A percentile compares a stretch with the other conserved stretches of the same genome.
These are phyloP conservation scores for Alcis repandata DNA, from an alignment of 2,888 invertebrate species.

Conservation along the genomic window DNA sequence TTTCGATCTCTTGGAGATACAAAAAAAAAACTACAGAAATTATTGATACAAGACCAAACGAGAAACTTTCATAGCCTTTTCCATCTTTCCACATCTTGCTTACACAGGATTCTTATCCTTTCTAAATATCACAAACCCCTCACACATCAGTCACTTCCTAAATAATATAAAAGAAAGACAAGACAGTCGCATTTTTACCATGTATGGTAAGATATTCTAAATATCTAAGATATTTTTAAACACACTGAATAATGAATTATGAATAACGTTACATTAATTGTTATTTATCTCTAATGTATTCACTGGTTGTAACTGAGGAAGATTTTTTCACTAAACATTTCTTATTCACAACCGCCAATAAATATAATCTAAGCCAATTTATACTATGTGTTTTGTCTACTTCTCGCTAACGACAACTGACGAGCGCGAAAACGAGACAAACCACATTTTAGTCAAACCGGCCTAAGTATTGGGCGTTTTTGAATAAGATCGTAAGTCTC, in stretches of 20 bases:
- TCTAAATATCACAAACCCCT: slow-evolving; percentile 79
- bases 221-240: slow-evolving; percentile 20
- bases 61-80: slow-evolving; percentile 36
- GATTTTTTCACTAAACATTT: neutral
- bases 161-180: slow-evolving; percentile 29
- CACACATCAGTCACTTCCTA: slow-evolving; percentile 72
- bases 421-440: neutral
- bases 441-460: neutral
- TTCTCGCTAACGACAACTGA: neutral
- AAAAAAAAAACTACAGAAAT: slow-evolving; percentile 13
- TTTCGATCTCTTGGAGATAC: slow-evolving; percentile 11
- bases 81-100: slow-evolving; percentile 50
- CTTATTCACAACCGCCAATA: neutral
- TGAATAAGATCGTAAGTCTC: neutral
- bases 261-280: neutral
- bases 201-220: slow-evolving; percentile 18
- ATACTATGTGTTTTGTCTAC: neutral
- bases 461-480: neutral
- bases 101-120: slow-evolving; percentile 53
- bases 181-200: slow-evolving; percentile 32
- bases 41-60: slow-evolving; percentile 11
- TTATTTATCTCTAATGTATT: neutral
- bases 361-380: neutral
- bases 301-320: slow-evolving; percentile 8
- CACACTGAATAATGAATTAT: slow-evolving; percentile 5